Conservation (phyloP, 2,797 vertebrate species). For the Hipposideros larvatus region DNA sequence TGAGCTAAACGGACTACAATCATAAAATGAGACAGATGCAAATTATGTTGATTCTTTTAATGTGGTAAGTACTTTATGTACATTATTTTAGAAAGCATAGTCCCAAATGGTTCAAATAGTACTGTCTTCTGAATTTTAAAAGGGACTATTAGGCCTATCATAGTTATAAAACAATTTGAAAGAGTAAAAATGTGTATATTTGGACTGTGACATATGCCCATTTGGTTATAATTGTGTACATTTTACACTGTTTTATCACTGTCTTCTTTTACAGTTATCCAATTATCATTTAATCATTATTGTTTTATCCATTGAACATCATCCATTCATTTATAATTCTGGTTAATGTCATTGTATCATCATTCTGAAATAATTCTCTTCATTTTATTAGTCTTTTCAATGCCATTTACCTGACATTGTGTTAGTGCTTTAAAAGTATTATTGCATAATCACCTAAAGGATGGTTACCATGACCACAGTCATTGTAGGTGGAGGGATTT, state of each 20-base stretch:
- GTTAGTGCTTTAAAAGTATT: neutral
- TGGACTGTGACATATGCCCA: neutral
- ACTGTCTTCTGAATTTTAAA: slow-evolving; percentile 34
- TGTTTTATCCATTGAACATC: neutral
- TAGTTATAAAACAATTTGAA: slow-evolving; percentile 34
- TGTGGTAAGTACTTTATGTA: accelerated
- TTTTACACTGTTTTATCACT: neutral
- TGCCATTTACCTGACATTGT: neutral
- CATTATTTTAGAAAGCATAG: neutral
- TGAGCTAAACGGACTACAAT: too few species aligned
- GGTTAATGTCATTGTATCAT: neutral
- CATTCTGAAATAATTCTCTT: slow-evolving; percentile 40
- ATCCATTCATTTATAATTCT: neutral
- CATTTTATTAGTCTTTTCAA: neutral
- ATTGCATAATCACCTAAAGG: neutral
- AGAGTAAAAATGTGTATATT: neutral
- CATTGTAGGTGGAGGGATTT: too few species aligned
- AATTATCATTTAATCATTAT: slow-evolving; percentile 6
- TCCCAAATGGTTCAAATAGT: neutral
- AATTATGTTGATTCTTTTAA: neutral
- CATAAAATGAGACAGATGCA: neutral
- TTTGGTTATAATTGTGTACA: neutral
- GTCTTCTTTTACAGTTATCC: neutral
- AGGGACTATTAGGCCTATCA: neutral
- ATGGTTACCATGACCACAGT: too few species aligned